phyloP scores from a whole-genome alignment of 1,140 invertebrate genomes.

The Temnothorax nylanderi region DNA sequence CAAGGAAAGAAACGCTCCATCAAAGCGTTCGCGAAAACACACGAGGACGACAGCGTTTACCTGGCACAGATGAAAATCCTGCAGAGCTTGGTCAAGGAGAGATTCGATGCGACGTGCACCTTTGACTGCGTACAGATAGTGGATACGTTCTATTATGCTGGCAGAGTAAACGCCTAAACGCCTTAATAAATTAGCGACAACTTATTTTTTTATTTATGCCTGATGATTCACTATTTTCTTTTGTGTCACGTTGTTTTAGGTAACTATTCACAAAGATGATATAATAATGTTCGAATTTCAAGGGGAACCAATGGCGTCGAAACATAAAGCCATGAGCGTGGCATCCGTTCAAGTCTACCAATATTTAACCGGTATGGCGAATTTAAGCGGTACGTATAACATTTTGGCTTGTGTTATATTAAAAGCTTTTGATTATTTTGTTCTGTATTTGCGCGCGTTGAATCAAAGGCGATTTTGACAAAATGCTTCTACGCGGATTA shows the following conservation, averaged over 20 bases:
- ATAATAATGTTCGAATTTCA: constrained; percentile 64
- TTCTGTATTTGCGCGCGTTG: constrained; percentile 27
- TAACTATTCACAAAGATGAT: constrained; percentile 64
- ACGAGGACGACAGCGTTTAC: constrained; percentile 22
- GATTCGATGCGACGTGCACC: constrained; percentile 72
- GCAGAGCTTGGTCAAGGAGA: constrained; percentile 72
- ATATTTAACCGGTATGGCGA: constrained; percentile 35
- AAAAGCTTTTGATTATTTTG: constrained; percentile 51
- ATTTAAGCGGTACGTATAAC: constrained; percentile 53
- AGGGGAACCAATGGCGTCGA: constrained; percentile 65
- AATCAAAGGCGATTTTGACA: constrained; percentile 48
- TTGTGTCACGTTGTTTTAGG: constrained; percentile 40
- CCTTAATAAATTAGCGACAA: not conserved
- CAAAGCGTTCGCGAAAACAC: not conserved
- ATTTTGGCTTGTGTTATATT: constrained; percentile 36
- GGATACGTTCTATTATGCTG: not conserved
- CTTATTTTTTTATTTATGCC: not conserved
- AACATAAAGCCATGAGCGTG: constrained; percentile 65
- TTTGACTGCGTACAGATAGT: constrained; percentile 56
- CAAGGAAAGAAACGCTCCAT: not conserved
- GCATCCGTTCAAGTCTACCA: constrained; percentile 68
- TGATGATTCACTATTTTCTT: not conserved
- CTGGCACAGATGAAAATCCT: constrained; percentile 62
- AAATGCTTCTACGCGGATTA: constrained; percentile 37
- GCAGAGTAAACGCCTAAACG: constrained; percentile 53